These are phyloP conservation scores for Eospalax fontanierii DNA, from an alignment of 2,797 vertebrate genomes.

Conservation along the genomic window DNA sequence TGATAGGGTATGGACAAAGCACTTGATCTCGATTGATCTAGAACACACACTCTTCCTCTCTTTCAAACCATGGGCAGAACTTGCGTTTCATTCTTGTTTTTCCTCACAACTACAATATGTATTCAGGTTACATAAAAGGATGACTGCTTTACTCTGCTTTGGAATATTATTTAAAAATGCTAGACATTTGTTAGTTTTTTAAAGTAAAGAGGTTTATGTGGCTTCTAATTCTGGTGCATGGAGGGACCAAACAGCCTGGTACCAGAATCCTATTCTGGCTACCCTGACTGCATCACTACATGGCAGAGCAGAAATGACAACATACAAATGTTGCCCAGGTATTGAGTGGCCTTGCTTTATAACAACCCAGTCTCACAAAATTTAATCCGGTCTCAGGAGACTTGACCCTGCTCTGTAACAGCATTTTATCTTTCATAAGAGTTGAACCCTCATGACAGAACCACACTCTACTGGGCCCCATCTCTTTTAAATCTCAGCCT, in stretches of 20 bases:
- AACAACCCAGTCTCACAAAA: background rate
- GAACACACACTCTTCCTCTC: no score
- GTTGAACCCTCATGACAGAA: background rate
- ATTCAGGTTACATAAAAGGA: background rate
- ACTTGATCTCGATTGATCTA: background rate
- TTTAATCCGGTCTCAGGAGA: background rate
- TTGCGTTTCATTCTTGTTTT: background rate
- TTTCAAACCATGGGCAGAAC: background rate
- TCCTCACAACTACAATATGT: background rate
- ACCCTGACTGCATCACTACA: background rate
- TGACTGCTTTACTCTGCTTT: background rate
- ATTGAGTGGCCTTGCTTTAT: background rate
- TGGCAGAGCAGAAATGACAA: background rate
- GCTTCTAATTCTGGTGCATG: background rate
- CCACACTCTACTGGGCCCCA: background rate
- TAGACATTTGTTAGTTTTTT: background rate
- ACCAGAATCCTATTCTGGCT: background rate
- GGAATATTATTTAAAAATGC: background rate
- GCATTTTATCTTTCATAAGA: background rate
- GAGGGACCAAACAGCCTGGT: background rate
- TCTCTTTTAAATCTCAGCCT: background rate
- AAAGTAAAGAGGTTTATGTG: background rate
- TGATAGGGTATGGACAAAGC: background rate
- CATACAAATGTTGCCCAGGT: background rate
- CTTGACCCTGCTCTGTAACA: background rate